phyloP scores from a whole-genome alignment of 2,888 invertebrate genomes.

The Timandra comae region DNA sequence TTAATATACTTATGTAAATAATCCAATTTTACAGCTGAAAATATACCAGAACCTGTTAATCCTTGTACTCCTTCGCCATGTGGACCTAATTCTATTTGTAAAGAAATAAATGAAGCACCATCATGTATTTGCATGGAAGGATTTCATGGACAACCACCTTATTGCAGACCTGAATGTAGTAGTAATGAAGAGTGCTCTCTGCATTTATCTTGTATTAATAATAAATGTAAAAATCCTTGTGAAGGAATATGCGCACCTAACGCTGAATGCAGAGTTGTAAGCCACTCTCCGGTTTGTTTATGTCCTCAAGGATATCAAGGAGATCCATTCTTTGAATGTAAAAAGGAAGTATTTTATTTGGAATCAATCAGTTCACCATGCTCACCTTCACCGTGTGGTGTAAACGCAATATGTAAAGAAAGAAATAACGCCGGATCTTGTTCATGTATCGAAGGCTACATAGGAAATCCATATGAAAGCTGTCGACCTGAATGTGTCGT shows the following conservation, averaged over 20 bases:
- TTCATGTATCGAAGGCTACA: constrained; percentile 81
- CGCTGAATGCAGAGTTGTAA: constrained; percentile 85
- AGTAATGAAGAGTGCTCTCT: constrained; percentile 84
- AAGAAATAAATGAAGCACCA: constrained; percentile 80
- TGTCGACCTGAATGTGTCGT: constrained; percentile 85
- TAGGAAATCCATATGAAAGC: constrained; percentile 87
- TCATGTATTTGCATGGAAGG: constrained; percentile 85
- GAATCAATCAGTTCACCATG: constrained; percentile 72
- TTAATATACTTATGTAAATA: constrained; percentile 1
- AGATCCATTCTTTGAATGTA: constrained; percentile 84
- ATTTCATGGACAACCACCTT: constrained; percentile 83
- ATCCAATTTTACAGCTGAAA: constrained; percentile 59
- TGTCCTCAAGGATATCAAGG: constrained; percentile 83
- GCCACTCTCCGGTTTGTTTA: constrained; percentile 85
- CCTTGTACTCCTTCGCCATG: constrained; percentile 88
- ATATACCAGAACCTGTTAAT: constrained; percentile 67
- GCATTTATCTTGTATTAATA: constrained; percentile 83
- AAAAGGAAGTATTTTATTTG: constrained; percentile 43
- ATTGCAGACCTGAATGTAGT: constrained; percentile 87
- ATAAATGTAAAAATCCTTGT: constrained; percentile 87
- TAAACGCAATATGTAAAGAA: constrained; percentile 80
- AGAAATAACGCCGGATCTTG: constrained; percentile 80
- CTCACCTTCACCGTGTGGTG: constrained; percentile 79
- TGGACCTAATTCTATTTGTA: constrained; percentile 85
- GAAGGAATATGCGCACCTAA: constrained; percentile 83